These are phyloP conservation scores for Fregata magnificens DNA, from an alignment of 2,113 vertebrate species.

Conservation along the genomic window DNA sequence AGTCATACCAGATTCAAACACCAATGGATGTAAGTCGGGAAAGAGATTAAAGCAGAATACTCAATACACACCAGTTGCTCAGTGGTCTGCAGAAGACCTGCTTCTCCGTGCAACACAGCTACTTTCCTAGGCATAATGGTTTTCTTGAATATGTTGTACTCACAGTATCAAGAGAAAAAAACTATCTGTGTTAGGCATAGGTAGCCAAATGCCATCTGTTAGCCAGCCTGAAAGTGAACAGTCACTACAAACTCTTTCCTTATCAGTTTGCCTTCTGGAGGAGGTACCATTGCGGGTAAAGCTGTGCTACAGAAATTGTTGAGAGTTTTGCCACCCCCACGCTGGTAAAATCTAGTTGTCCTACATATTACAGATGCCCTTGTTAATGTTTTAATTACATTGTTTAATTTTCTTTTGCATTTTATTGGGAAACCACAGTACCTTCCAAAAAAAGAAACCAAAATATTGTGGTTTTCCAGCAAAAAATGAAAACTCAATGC, in stretches of 20 bases:
- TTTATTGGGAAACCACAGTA: neutral
- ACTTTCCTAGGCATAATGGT: neutral
- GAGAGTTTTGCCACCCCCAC: neutral
- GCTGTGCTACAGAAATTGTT: neutral
- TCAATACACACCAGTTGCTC: neutral
- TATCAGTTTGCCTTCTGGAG: neutral
- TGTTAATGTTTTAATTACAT: rapidly evolving
- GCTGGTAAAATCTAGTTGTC: neutral
- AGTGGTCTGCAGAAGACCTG: neutral
- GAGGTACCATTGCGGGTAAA: neutral
- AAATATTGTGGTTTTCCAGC: neutral
- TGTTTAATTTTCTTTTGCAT: neutral
- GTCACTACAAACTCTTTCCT: neutral
- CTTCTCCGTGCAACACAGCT: neutral
- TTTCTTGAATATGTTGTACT: neutral
- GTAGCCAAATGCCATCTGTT: neutral
- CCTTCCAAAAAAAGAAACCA: neutral
- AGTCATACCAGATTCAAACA: neutral
- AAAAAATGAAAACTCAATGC: neutral
- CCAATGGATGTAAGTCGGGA: rapidly evolving
- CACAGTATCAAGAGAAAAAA: neutral
- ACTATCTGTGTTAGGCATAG: neutral
- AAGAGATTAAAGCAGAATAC: neutral
- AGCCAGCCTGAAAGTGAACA: neutral
- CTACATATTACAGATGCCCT: neutral